Percentiles rank a stretch among this genome's conserved stretches.
phyloP scores from a whole-genome alignment of 2,888 invertebrate genomes.

The Amitus sp. region DNA sequence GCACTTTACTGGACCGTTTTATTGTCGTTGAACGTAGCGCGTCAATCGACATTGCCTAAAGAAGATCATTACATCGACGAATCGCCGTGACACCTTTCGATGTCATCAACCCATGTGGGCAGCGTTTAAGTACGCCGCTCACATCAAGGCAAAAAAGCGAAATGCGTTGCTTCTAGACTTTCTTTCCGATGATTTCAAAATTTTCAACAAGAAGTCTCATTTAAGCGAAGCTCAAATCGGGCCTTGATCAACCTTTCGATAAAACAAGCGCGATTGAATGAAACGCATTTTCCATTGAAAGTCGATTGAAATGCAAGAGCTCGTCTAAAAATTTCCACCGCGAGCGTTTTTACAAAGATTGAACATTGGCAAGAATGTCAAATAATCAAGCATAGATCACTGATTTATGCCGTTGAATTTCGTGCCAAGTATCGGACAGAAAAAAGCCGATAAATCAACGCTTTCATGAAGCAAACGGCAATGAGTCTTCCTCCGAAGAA shows the following conservation, averaged over 20 bases:
- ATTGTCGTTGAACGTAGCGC: neutral
- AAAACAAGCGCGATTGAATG: constrained; percentile 39
- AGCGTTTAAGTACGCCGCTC: constrained; percentile 28
- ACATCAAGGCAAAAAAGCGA: constrained; percentile 26
- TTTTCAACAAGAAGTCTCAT: constrained; percentile 9
- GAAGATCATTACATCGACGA: constrained; percentile 56
- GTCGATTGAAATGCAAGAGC: constrained; percentile 53
- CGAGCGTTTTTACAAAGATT: neutral
- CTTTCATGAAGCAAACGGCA: no score
- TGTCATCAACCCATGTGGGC: constrained; percentile 56
- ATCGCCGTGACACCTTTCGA: constrained; percentile 60
- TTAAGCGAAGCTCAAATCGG: no score
- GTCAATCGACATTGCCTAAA: constrained; percentile 18
- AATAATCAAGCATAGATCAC: no score
- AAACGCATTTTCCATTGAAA: constrained; percentile 55
- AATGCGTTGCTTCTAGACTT: constrained; percentile 21
- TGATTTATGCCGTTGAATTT: no score
- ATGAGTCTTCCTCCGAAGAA: no score
- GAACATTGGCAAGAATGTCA: no score
- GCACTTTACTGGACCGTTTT: constrained; percentile 16
- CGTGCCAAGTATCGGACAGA: neutral
- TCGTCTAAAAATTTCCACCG: neutral
- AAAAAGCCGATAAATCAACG: no score
- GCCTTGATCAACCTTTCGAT: neutral
- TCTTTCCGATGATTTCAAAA: constrained; percentile 22